Percentiles rank a stretch among this genome's conserved stretches.
These are phyloP conservation scores for Lasioglossum oenotherae DNA, from an alignment of 2,888 invertebrate genomes.

Conservation along the genomic window DNA sequence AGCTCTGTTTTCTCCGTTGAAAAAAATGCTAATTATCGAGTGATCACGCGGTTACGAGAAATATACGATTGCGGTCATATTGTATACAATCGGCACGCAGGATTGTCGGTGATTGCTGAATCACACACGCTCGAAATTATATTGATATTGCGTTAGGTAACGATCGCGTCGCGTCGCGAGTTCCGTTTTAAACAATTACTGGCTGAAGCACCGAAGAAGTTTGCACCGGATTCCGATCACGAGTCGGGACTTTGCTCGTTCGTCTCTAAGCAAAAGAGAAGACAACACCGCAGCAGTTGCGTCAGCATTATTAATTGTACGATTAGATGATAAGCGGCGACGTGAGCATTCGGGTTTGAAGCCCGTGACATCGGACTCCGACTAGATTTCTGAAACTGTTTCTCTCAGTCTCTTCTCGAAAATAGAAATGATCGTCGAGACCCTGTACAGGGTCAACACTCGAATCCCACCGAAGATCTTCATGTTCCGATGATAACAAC, in stretches of 20 bases:
- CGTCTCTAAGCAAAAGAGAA: slow-evolving; percentile 20
- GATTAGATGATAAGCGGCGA: slow-evolving; percentile 26
- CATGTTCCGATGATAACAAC: background rate
- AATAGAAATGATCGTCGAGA: slow-evolving; percentile 1
- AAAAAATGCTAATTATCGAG: slow-evolving; percentile 48
- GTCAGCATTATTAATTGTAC: background rate
- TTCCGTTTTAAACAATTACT: slow-evolving; percentile 9
- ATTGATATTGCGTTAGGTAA: background rate
- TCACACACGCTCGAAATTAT: slow-evolving; percentile 31
- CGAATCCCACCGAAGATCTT: background rate
- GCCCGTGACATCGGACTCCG: background rate
- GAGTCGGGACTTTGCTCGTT: background rate
- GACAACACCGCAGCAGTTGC: background rate
- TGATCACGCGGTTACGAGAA: slow-evolving; percentile 10
- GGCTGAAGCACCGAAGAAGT: background rate
- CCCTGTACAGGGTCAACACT: background rate
- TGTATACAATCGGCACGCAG: slow-evolving; percentile 42
- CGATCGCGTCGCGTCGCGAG: background rate
- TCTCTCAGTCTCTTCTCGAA: slow-evolving; percentile 20
- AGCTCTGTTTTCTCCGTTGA: slow-evolving; percentile 9
- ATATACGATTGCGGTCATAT: slow-evolving; percentile 10
- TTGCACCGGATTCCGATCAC: background rate
- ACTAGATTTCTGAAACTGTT: background rate
- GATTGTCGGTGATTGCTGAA: slow-evolving; percentile 58
- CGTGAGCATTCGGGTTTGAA: slow-evolving; percentile 9